phyloP scores from a whole-genome alignment of 2,113 vertebrate genomes.

The Nothobranchius furzeri region DNA sequence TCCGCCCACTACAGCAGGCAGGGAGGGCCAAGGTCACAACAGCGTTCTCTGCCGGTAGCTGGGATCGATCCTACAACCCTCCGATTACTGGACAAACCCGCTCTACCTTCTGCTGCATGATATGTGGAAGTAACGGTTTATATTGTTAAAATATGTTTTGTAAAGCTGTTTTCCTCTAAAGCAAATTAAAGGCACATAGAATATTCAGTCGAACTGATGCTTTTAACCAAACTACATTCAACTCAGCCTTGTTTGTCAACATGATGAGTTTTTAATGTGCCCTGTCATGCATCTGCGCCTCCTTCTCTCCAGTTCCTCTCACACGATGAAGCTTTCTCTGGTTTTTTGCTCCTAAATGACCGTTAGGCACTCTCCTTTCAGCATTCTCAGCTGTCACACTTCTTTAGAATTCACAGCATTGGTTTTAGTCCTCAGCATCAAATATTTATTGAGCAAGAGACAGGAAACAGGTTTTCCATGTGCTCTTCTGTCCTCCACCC shows the following conservation, averaged over 20 bases:
- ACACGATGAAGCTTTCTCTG: constrained; percentile 18
- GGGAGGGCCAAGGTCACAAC: no score
- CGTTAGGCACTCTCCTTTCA: constrained; percentile 74
- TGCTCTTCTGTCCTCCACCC: constrained; percentile 34
- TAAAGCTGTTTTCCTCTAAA: neutral
- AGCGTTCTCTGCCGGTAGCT: no score
- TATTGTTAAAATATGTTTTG: no score
- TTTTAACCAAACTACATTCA: no score
- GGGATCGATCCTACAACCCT: no score
- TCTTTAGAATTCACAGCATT: constrained; percentile 84
- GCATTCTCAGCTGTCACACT: constrained; percentile 88
- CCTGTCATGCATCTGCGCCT: constrained; percentile 25
- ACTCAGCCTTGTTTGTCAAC: no score
- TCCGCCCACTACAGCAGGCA: no score
- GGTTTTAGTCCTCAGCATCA: constrained; percentile 89
- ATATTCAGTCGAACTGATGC: no score
- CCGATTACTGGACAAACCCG: no score
- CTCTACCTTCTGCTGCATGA: no score
- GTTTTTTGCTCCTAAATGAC: constrained; percentile 58
- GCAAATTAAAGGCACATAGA: neutral
- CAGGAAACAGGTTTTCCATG: constrained; percentile 77
- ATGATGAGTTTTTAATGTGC: no score
- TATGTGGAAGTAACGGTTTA: no score
- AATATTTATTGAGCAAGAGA: constrained; percentile 87
- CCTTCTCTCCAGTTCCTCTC: constrained; percentile 13